A percentile compares a stretch with the other conserved stretches of the same genome.
phyloP scores from a whole-genome alignment of 2,888 invertebrate genomes.

The Agonum fuliginosum region DNA sequence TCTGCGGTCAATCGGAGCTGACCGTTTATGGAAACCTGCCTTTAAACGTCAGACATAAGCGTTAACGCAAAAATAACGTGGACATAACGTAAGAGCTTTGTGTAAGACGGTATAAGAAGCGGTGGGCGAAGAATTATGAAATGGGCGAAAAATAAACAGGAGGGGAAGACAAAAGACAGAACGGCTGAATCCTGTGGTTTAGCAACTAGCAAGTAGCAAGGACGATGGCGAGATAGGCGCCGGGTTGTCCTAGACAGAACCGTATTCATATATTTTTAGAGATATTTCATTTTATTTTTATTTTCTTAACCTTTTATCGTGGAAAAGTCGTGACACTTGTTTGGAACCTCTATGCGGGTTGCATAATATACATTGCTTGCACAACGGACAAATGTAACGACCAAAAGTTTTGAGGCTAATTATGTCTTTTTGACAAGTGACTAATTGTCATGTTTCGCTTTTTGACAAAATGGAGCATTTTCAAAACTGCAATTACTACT shows the following conservation, averaged over 20 bases:
- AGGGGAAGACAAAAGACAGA: neutral
- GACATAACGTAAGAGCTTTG: neutral
- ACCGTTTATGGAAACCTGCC: conserved; percentile 36
- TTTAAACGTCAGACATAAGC: conserved; percentile 7
- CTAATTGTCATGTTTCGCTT: too few relatives aligned
- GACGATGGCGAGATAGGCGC: conserved; percentile 26
- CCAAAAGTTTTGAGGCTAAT: too few relatives aligned
- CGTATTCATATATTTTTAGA: neutral
- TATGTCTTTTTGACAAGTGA: too few relatives aligned
- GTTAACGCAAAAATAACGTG: conserved; percentile 17
- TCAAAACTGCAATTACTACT: too few relatives aligned
- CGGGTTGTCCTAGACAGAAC: neutral
- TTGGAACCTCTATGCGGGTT: too few relatives aligned
- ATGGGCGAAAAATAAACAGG: conserved; percentile 17
- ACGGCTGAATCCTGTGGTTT: conserved; percentile 9
- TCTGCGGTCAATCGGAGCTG: conserved; percentile 6
- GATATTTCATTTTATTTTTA: neutral
- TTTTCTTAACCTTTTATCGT: too few relatives aligned
- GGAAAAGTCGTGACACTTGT: too few relatives aligned
- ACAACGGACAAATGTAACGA: too few relatives aligned
- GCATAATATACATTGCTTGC: too few relatives aligned
- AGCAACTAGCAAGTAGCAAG: too few relatives aligned
- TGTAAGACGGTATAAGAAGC: neutral
- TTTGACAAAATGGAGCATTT: too few relatives aligned
- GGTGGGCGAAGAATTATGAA: neutral